Base-by-base conservation (phyloP, 2,113 vertebrate genomes). In the Anguilla japonica region DNA sequence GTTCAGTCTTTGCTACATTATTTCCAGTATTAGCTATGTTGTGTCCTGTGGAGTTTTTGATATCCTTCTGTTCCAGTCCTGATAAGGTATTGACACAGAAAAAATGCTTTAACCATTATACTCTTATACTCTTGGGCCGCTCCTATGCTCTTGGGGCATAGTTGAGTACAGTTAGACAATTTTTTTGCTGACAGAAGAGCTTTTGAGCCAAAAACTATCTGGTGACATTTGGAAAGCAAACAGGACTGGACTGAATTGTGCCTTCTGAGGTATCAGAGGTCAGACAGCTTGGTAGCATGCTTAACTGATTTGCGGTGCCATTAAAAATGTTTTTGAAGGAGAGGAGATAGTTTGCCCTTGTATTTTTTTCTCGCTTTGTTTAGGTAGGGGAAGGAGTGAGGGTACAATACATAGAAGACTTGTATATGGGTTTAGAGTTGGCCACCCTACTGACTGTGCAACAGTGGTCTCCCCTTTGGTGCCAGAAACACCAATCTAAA, bases 141-240 rank as follows among this genome's bases (percentile, higher is more conserved):
- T 7, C 40, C 41, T 34, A 4, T 1, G 5, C 41, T 85, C 67
- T 18, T 46, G 26, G 67, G 46, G 8, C 26, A 29, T 46, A 16
- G 71, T 85, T 34, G 26, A 79, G 13, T 41, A 9, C 14, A 83
- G n/a, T 75, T 16, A 26, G 20, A 34, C 5, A 26, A 13, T 63
- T 7, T 67, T 40, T 63, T 78, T 85, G 41, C 84, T 79, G 84
- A 85, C 67, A 71, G 39, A 63, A 40, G 84, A 50, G 6, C 11
- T 26, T 40, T 63, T 53, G 41, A 75, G 81, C n/a, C 29, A 41
- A 63, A 83, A 57, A 82, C 13, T 60, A 41, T 41, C 60, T 87
- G 63, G n/a, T 15, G 1, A 40, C 11, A 46, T 86, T 57, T 83
- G 60, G 63, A 75, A 22, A 40, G 41, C 63, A 83, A 87, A 40